These are phyloP conservation scores for Nesoenas mayeri DNA, from an alignment of 2,113 vertebrate genomes.

Conservation along the genomic window DNA sequence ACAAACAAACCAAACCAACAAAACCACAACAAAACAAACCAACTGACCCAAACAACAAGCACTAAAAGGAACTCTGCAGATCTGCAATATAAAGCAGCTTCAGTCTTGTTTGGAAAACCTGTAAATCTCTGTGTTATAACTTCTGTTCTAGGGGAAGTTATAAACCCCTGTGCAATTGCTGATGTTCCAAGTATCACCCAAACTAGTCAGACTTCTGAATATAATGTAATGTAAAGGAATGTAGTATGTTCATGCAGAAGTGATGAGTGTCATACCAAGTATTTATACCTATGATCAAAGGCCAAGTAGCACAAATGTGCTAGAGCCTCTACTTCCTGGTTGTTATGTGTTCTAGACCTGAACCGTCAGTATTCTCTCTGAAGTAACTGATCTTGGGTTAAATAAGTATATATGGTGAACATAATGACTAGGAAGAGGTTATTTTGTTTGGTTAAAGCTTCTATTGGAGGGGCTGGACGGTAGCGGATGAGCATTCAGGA, in stretches of 20 bases:
- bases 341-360: not conserved
- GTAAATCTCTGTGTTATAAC: not conserved
- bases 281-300: not conserved
- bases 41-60: too few relatives aligned
- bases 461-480: not conserved
- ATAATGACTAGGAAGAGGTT: not conserved
- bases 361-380: not conserved
- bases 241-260: not conserved
- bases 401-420: not conserved
- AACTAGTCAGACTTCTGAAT: not conserved
- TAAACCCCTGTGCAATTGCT: not conserved
- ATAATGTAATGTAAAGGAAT: not conserved
- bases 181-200: not conserved
- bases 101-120: not conserved
- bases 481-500: not conserved
- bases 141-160: not conserved
- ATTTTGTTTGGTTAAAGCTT: not conserved
- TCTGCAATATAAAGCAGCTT: not conserved
- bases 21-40: too few relatives aligned
- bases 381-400: not conserved
- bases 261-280: not conserved
- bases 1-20: too few relatives aligned
- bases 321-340: not conserved
- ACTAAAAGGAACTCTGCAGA: not conserved
- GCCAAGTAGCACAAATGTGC: not conserved